Evolutionary conservation across 2,113 vertebrate species (phyloP).

Genomic region (Leptocoma aspasia): DNA sequence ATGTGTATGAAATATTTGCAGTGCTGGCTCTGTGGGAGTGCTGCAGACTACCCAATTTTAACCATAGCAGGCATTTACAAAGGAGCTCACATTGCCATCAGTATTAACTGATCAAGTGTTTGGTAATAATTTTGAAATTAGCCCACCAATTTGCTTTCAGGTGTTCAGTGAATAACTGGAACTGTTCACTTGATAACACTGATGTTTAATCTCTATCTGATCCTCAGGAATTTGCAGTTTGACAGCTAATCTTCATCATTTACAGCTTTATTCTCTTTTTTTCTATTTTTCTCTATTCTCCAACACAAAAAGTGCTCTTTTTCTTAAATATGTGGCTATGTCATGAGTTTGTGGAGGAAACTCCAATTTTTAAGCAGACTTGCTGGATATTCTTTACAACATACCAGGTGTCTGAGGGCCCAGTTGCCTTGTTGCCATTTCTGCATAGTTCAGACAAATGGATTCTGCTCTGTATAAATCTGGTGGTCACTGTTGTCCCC

Average conservation of each 20-base stretch:
- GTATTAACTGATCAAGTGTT: neutral
- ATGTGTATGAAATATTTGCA: neutral
- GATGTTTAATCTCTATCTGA: neutral
- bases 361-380: neutral
- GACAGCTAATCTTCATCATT: neutral
- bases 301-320: neutral
- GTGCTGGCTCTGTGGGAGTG: neutral
- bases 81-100: neutral
- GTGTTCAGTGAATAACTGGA: neutral
- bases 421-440: neutral
- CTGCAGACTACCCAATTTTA: neutral
- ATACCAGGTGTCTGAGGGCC: neutral
- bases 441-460: neutral
- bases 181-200: neutral
- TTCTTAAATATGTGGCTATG: neutral
- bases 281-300: no score
- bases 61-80: neutral
- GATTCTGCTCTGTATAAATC: neutral
- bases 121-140: neutral
- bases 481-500: neutral
- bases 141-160: neutral
- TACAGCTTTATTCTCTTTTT: neutral
- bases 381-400: neutral
- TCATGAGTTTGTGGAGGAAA: neutral
- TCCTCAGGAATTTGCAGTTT: neutral